Evolutionary conservation across 2,113 vertebrate genomes (phyloP).

Genomic region (Atrichornis clamosus): DNA sequence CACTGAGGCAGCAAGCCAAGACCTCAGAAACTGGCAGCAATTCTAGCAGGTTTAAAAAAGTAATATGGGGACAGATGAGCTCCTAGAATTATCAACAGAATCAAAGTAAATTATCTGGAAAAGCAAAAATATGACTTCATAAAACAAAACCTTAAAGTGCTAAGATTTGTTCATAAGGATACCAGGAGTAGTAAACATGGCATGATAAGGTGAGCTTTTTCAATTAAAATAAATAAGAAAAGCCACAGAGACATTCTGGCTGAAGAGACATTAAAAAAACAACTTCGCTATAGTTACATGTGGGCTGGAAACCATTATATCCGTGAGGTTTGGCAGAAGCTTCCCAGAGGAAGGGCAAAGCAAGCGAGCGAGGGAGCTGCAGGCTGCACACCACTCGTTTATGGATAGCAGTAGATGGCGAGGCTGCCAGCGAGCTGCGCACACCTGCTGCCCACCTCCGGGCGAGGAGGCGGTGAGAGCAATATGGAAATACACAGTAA

Average conservation of each 20-base stretch:
- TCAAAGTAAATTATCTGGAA: neutral
- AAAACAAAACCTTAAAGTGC: neutral
- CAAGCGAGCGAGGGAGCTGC: neutral
- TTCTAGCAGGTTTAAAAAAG: neutral
- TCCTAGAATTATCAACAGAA: neutral
- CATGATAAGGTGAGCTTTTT: neutral
- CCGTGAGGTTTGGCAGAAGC: neutral
- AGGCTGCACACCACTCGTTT: fast-evolving
- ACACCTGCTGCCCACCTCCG: neutral
- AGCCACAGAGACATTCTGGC: neutral
- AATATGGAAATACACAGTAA: fast-evolving
- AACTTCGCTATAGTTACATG: neutral
- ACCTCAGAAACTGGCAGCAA: neutral
- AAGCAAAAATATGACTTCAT: neutral
- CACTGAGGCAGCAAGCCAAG: fast-evolving
- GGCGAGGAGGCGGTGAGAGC: fast-evolving
- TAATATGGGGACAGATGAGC: neutral
- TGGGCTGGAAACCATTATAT: neutral
- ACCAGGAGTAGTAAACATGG: neutral
- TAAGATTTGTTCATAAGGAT: neutral
- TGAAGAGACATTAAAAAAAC: neutral
- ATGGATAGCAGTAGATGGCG: fast-evolving
- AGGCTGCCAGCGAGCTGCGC: neutral
- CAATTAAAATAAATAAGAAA: neutral
- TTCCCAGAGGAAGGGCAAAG: neutral